These are phyloP conservation scores for Orius laevigatus DNA, from an alignment of 1,140 invertebrate species.

Conservation along the genomic window DNA sequence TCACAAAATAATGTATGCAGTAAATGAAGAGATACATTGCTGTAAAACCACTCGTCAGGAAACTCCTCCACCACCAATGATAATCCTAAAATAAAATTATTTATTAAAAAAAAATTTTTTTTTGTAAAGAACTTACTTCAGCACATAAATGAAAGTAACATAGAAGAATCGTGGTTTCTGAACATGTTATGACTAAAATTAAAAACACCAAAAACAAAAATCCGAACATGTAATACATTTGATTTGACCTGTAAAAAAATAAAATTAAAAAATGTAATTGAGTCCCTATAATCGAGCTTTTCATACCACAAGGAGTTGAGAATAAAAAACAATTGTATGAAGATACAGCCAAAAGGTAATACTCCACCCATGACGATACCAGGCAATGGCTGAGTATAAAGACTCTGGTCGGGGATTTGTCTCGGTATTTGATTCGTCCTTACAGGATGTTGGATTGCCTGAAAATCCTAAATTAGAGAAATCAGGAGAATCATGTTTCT, in stretches of 20 bases:
- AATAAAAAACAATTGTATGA: conserved; percentile 98
- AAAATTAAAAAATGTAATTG: conserved; percentile 5
- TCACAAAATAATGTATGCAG: conserved; percentile 93
- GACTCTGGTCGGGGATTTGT: conserved; percentile 92
- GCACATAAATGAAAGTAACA: conserved; percentile 99
- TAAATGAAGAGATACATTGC: conserved; percentile 94
- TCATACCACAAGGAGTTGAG: conserved; percentile 89
- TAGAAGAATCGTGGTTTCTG: conserved; percentile 92
- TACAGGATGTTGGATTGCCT: conserved; percentile 90
- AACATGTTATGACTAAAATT: conserved; percentile 95
- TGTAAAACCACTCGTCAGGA: conserved; percentile 95
- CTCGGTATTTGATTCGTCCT: conserved; percentile 97
- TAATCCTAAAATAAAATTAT: conserved; percentile 44
- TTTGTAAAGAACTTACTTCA: conserved; percentile 46
- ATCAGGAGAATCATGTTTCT: conserved; percentile 24
- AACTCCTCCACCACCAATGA: conserved; percentile 89
- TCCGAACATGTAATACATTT: conserved; percentile 99
- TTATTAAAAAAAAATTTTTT: neutral
- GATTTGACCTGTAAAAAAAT: conserved; percentile 51
- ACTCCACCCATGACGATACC: conserved; percentile 96
- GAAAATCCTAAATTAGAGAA: conserved; percentile 19
- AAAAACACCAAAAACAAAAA: conserved; percentile 95
- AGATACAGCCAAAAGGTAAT: conserved; percentile 96
- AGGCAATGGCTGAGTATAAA: conserved; percentile 87
- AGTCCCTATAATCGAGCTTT: neutral